phyloP scores from a whole-genome alignment of 2,797 vertebrate species.

The Lindbergichthys nudifrons region DNA sequence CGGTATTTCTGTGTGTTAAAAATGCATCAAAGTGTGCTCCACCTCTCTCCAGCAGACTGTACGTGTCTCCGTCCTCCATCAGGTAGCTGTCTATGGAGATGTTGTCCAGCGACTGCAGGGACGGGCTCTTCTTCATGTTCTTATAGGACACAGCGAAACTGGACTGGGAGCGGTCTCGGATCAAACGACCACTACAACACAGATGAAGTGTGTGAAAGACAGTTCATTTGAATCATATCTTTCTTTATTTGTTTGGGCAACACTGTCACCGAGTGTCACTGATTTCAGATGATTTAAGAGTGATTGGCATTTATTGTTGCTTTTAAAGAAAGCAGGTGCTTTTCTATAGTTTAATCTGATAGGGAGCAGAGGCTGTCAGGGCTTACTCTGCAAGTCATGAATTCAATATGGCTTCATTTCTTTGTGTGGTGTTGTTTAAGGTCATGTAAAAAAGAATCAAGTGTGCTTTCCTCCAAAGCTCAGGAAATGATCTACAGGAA shows the following conservation, averaged over 20 bases:
- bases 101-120: conserved; percentile 94
- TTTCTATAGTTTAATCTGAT: conserved; percentile 21
- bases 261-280: neutral
- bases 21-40: conserved; percentile 5
- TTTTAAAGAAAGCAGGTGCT: neutral
- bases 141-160: conserved; percentile 92
- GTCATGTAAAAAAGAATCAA: conserved; percentile 43
- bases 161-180: conserved; percentile 91
- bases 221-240: neutral
- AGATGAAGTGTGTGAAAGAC: conserved; percentile 3
- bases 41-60: conserved; percentile 93
- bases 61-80: conserved; percentile 92
- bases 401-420: conserved; percentile 56
- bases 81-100: conserved; percentile 95
- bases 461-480: neutral
- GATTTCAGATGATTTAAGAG: neutral
- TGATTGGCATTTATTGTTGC: neutral
- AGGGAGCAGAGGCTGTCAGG: conserved; percentile 28
- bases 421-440: conserved; percentile 54
- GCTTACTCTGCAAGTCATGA: conserved; percentile 45
- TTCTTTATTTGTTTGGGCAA: neutral
- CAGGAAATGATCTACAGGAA: conserved; percentile 36
- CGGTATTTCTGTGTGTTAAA: neutral
- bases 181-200: conserved; percentile 89
- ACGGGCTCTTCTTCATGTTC: conserved; percentile 95